A percentile compares a stretch with the other conserved stretches of the same genome.
Evolutionary conservation across 1,140 invertebrate species (phyloP).

Genomic region (Mamestra configurata): DNA sequence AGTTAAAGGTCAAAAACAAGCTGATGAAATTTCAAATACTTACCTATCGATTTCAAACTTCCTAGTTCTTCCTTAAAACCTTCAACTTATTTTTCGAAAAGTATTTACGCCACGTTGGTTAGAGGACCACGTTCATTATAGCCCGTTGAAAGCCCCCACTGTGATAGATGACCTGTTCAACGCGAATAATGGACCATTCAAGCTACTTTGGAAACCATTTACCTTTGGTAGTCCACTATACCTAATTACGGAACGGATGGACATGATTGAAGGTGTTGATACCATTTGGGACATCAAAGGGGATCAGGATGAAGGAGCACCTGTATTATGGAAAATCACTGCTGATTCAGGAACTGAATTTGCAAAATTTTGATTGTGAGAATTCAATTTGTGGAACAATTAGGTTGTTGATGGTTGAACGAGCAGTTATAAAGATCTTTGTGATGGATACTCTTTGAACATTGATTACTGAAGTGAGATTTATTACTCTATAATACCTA

Average conservation of each 20-base stretch:
- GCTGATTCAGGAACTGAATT: neutral
- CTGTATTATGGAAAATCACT: slow-evolving; percentile 23
- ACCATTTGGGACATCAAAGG: slow-evolving; percentile 22
- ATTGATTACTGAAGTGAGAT: neutral
- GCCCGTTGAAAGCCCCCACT: slow-evolving; percentile 56
- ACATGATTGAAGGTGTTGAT: slow-evolving; percentile 39
- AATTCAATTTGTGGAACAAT: neutral
- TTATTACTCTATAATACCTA: no score
- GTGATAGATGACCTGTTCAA: slow-evolving; percentile 71
- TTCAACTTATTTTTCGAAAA: slow-evolving; percentile 29
- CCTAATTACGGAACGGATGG: slow-evolving; percentile 44
- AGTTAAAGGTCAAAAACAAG: slow-evolving; percentile 5
- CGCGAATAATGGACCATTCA: slow-evolving; percentile 71
- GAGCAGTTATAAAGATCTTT: neutral
- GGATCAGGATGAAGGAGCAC: neutral
- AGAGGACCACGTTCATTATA: slow-evolving; percentile 54
- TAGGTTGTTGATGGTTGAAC: neutral
- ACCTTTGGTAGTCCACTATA: slow-evolving; percentile 49
- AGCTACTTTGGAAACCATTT: slow-evolving; percentile 68
- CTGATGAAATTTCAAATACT: slow-evolving; percentile 14
- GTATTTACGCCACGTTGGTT: slow-evolving; percentile 35
- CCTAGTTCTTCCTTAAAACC: neutral
- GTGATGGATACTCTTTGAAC: neutral
- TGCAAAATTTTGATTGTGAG: neutral
- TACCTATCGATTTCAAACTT: neutral